Evolutionary conservation across 64 coral and sea anemone species (phyloP).

Genomic region (Hydrozoanthus tunicans): DNA sequence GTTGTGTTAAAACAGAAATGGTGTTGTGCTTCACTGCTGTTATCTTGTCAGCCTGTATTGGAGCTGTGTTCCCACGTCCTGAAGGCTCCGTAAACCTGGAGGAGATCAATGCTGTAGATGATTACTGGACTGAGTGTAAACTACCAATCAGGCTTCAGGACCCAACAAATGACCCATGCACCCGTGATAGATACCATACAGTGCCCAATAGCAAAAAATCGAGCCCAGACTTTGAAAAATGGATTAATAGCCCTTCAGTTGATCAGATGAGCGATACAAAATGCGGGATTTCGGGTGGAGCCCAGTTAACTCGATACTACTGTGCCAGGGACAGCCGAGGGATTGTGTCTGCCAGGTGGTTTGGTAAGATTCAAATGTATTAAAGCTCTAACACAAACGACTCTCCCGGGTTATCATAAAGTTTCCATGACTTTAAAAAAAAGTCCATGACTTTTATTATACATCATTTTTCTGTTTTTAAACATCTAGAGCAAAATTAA

Average conservation of each 20-base stretch:
- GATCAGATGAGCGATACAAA: not conserved
- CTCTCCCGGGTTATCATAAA: too few relatives aligned
- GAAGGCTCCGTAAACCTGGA: not conserved
- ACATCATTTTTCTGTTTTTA: too few relatives aligned
- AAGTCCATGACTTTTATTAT: not conserved
- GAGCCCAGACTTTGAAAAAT: not conserved
- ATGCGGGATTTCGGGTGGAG: not conserved
- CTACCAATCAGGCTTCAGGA: not conserved
- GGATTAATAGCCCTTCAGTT: not conserved
- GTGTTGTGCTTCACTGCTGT: not conserved
- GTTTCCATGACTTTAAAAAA: not conserved
- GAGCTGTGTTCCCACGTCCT: not conserved
- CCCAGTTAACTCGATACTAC: slow-evolving; percentile 20
- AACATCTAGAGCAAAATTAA: too few relatives aligned
- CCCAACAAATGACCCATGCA: not conserved
- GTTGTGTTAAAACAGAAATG: not conserved
- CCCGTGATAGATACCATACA: not conserved
- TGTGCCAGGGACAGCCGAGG: slow-evolving; percentile 19
- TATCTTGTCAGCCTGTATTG: not conserved
- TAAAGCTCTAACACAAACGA: not conserved
- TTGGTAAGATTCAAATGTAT: not conserved
- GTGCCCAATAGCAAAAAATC: not conserved
- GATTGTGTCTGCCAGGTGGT: not conserved
- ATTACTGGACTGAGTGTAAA: slow-evolving; percentile 12
- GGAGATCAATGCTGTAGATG: slow-evolving; percentile 6